phyloP scores from a whole-genome alignment of 2,113 vertebrate genomes.

The Ursus arctos region DNA sequence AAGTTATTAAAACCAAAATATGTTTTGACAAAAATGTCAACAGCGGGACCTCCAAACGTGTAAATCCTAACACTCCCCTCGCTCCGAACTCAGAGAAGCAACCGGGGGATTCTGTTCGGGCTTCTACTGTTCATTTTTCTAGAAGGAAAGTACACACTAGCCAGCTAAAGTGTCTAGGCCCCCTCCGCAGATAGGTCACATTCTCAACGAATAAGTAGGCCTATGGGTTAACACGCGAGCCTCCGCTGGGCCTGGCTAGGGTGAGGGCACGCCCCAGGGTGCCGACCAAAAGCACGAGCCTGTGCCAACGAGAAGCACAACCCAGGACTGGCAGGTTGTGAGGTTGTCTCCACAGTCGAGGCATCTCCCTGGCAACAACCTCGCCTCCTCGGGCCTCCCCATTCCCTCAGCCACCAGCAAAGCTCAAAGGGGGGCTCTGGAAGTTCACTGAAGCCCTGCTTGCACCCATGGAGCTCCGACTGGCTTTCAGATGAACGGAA shows the following conservation, averaged over 20 bases:
- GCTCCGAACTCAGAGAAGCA: not conserved
- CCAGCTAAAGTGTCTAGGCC: not conserved
- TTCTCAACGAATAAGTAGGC: not conserved
- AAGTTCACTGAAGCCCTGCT: not conserved
- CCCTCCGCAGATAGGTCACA: not conserved
- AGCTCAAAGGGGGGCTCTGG: not conserved
- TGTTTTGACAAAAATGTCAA: not conserved
- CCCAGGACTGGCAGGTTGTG: not conserved
- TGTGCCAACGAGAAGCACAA: not conserved
- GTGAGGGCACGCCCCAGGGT: too few species aligned
- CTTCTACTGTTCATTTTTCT: constrained; percentile 1
- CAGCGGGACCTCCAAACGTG: rapidly evolving
- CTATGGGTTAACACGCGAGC: not conserved
- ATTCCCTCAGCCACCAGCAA: not conserved
- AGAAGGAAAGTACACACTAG: not conserved
- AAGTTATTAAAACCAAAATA: constrained; percentile 4
- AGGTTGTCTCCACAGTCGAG: not conserved
- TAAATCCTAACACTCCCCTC: not conserved
- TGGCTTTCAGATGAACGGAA: not conserved
- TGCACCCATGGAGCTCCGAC: not conserved
- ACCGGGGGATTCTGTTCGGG: not conserved
- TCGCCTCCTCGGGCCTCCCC: not conserved
- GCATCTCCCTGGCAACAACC: not conserved
- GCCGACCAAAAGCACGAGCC: not conserved
- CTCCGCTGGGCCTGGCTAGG: not conserved